Base-by-base conservation (phyloP, 2,888 invertebrate genomes). In the Pterostichus madidus region DNA sequence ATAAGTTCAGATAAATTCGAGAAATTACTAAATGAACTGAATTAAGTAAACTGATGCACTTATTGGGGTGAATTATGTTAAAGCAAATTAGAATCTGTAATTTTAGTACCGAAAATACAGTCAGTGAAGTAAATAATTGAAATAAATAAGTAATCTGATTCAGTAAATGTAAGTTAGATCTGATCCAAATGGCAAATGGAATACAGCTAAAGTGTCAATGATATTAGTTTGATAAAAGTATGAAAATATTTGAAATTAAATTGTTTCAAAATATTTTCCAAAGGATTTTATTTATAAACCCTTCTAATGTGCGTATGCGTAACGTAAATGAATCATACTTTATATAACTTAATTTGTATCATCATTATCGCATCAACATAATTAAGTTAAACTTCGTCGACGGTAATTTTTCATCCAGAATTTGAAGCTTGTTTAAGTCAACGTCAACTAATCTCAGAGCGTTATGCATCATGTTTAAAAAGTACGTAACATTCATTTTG, bases 371-470 rank as follows among this genome's bases (percentile, higher is more conserved):
- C 56, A 77, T 77, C 56, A 56, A 56, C 39, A 77, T 39, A 77
- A 77, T 77, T 53, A 77, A 77, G 56, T 77, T 77, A 77, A 77
- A 77, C 77, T 77, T 39, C 39, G 39, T 35, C 17, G 39, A 53
- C 10, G 31, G 44, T 77, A 77, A 79, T 79, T 79, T 79, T 79
- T 79, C 79, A 79, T 79, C 64, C 6, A 49, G 39, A 49, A 31
- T 79, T 79, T 79, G 79, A 79, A 79, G 64, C 13, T 79, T 49
- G 46, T 61, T 35, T 44, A 78, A 44, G 39, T 59, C 44, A 31
- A 59, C 78, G 17, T 39, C 59, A 56, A 76, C 52, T 71, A 71
- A 71, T 71, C 44, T 17, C 46, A 71, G 49, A 35, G n/a, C 64
- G 32, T 64, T 32, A 31, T 61, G 7, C 31, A 31, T 24, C 61